phyloP scores from a whole-genome alignment of 2,113 vertebrate species.

The Ceuthmochares aereus region DNA sequence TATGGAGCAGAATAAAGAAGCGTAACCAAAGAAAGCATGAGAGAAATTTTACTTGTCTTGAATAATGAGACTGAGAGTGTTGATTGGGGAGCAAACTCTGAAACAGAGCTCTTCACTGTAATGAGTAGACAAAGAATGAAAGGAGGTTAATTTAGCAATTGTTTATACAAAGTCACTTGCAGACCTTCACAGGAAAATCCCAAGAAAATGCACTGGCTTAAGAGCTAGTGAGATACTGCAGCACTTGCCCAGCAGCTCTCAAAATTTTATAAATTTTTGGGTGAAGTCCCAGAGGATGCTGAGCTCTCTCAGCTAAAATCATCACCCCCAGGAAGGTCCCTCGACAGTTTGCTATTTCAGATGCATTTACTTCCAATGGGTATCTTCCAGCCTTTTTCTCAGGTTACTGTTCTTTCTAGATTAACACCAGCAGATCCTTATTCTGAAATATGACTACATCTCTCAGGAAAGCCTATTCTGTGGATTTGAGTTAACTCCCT shows the following conservation, averaged over 20 bases:
- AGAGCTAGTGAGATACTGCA: background rate
- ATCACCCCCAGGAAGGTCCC: background rate
- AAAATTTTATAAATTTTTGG: background rate
- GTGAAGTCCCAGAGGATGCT: background rate
- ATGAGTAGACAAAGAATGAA: background rate
- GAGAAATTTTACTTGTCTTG: background rate
- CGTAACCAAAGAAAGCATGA: background rate
- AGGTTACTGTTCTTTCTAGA: background rate
- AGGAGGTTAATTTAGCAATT: background rate
- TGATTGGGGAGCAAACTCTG: background rate
- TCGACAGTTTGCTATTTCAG: background rate
- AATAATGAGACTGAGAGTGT: background rate
- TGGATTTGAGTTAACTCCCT: background rate
- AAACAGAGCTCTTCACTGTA: background rate
- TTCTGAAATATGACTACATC: background rate
- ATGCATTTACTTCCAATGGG: background rate
- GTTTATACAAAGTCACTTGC: background rate
- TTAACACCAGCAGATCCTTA: accelerated
- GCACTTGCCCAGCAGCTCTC: accelerated
- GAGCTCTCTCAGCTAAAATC: background rate
- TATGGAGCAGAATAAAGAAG: background rate
- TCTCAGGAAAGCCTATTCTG: background rate
- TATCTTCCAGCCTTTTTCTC: background rate
- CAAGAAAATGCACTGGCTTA: background rate
- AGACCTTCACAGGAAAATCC: background rate